These are phyloP conservation scores for Oncorhynchus tshawytscha DNA, from an alignment of 2,113 vertebrate genomes.

Conservation along the genomic window DNA sequence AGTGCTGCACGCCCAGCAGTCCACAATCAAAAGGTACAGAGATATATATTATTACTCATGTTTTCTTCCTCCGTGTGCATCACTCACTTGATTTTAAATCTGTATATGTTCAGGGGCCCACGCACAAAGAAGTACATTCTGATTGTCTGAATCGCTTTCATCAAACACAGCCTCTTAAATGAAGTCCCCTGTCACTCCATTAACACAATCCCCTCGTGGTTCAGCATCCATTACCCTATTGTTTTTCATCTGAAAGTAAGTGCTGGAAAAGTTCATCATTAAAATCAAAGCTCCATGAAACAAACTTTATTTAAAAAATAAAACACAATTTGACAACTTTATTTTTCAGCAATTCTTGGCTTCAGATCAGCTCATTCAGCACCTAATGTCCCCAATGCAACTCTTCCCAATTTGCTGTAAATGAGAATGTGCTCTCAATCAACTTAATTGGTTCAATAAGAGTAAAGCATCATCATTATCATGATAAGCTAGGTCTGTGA, in stretches of 20 bases:
- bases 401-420: background rate
- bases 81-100: too few relatives aligned
- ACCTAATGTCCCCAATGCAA: background rate
- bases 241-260: background rate
- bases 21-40: too few relatives aligned
- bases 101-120: too few relatives aligned
- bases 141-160: background rate
- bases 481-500: too few relatives aligned
- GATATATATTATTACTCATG: too few relatives aligned
- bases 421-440: background rate
- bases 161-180: background rate
- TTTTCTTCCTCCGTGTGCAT: too few relatives aligned
- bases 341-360: too few relatives aligned
- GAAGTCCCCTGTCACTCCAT: background rate
- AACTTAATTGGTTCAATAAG: too few relatives aligned
- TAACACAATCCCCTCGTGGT: background rate
- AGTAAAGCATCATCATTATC: too few relatives aligned
- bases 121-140: background rate
- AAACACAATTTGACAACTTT: too few relatives aligned
- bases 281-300: background rate
- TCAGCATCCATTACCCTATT: background rate
- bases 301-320: too few relatives aligned
- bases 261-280: background rate
- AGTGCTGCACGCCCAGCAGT: too few relatives aligned
- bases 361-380: background rate